Evolutionary conservation across 2,113 vertebrate species (phyloP).

Genomic region (Hippopotamus amphibius): DNA sequence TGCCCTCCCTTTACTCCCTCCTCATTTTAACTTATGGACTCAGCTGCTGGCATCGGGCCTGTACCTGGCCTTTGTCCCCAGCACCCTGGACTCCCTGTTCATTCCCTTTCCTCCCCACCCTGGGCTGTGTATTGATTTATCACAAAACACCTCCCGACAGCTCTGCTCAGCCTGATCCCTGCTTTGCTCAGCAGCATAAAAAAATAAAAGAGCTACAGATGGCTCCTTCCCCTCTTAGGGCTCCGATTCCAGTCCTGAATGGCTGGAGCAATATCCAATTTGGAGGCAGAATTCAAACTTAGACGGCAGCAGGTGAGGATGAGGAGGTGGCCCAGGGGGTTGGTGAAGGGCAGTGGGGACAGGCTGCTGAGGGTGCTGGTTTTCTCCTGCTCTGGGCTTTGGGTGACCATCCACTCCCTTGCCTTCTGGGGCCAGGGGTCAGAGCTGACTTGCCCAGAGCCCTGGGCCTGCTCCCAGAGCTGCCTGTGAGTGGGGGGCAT

Average conservation of each 20-base stretch:
- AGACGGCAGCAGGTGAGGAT: accelerated
- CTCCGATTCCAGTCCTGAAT: not conserved
- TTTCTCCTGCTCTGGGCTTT: not conserved
- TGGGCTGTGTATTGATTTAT: conserved; percentile 37
- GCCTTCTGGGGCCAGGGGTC: accelerated
- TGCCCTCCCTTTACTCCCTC: accelerated
- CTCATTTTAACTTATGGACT: not conserved
- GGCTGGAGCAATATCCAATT: not conserved
- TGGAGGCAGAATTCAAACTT: not conserved
- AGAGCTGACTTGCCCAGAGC: not conserved
- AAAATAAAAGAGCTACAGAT: not conserved
- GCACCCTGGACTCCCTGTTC: not conserved
- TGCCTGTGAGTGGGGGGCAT: accelerated
- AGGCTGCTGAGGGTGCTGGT: accelerated
- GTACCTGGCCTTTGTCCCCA: not conserved
- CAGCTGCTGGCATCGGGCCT: not conserved
- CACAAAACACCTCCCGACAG: conserved; percentile 36
- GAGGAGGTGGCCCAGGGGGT: not conserved
- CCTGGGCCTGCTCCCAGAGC: not conserved
- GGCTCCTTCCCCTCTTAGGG: not conserved
- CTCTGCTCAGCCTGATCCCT: conserved; percentile 19
- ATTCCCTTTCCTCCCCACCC: not conserved
- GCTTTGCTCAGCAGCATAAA: conserved; percentile 53
- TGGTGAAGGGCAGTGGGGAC: accelerated
- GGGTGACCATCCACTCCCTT: not conserved